A percentile compares a stretch with the other conserved stretches of the same genome.
phyloP scores from a whole-genome alignment of 2,888 invertebrate species.

The Agriopis aurantiaria region DNA sequence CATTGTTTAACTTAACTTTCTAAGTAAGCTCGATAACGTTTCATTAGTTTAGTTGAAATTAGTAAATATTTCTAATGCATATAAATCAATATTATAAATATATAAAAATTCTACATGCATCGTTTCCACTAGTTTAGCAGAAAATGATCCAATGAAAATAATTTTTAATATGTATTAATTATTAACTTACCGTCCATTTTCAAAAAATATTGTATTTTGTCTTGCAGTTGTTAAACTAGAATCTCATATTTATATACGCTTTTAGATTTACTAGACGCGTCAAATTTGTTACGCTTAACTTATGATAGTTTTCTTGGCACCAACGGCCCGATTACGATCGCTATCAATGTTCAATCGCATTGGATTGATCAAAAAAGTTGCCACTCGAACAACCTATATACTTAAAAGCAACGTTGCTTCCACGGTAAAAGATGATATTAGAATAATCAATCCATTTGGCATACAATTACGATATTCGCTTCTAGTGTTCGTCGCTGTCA shows the following conservation, averaged over 20 bases:
- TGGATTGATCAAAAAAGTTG: not conserved
- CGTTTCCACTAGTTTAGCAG: not conserved
- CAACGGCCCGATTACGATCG: not conserved
- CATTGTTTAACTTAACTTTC: no score
- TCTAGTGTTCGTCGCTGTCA: no score
- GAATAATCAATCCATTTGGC: no score
- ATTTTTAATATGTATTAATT: not conserved
- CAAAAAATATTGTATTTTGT: not conserved
- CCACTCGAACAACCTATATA: not conserved
- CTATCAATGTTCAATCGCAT: not conserved
- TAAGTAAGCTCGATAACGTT: no score
- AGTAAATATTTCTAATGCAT: not conserved
- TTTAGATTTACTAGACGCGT: constrained; percentile 3
- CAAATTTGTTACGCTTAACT: not conserved
- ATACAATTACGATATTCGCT: no score
- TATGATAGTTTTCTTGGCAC: not conserved
- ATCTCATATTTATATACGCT: constrained; percentile 6
- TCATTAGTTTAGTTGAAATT: no score
- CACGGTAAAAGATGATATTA: no score
- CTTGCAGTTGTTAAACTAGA: constrained; percentile 8
- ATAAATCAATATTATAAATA: not conserved
- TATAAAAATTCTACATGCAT: not conserved
- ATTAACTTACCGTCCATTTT: constrained; percentile 28
- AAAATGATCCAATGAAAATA: not conserved
- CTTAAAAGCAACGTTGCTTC: no score